Evolutionary conservation across 2,888 invertebrate genomes (phyloP), one percentile per base, ranked within the genome.

Genomic region (Conchocele bisecta): DNA sequence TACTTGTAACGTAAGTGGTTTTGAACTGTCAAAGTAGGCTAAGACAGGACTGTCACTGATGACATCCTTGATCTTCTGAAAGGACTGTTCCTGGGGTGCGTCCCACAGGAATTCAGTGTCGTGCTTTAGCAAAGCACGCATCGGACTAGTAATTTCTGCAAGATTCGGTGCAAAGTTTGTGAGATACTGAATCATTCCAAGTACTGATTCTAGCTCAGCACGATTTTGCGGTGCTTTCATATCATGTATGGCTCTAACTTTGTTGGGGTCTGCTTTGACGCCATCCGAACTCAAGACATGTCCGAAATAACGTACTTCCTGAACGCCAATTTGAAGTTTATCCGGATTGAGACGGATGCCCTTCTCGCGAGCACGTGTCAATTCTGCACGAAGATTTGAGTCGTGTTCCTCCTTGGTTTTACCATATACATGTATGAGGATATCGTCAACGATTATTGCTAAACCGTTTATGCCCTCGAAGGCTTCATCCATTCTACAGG

Each of bases 131-230:
- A 60, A 26, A 1, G 15, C 13, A 4, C 61, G 37, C 42, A 66
- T 20, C 15, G 65, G 66, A 17, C 37, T 56, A 6, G 66, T 61
- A 7, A 66, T 20, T 17, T 66, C 57, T 7, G 56, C 39, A 6
- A 68, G 31, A 46, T 68, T 44, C 9, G 68, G 73, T 24, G 64
- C 53, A 42, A 68, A 68, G 33, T 48, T 63, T 11, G 63, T 29
- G 6, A 58, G 33, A 24, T 59, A 73, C 15, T 26, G 48, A 4
- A 60, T 29, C 65, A 60, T 60, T 0, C 65, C 68, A 7, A 69
- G 44, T 26, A 44, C 28, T 13, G 26, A 42, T 26, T 39, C 58
- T 11, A 15, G 24, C 15, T 35, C 13, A 17, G 29, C 24, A n/a
- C 46, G 22, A n/a, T 33, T 31, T 54, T 56, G 13, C 17, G 56